These are phyloP conservation scores for Nymphalis urticae DNA, from an alignment of 2,888 invertebrate genomes.

Conservation along the genomic window DNA sequence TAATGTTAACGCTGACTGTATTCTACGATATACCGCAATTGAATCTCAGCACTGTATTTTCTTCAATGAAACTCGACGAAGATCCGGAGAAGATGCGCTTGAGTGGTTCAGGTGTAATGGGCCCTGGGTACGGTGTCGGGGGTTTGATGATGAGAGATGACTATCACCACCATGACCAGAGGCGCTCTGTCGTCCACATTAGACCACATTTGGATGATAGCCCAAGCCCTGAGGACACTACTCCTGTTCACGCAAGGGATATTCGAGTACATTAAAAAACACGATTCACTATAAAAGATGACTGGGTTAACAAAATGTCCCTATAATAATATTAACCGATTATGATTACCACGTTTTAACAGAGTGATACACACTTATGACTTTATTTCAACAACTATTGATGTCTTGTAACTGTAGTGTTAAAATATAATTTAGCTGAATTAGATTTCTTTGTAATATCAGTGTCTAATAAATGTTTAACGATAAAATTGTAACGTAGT, in stretches of 20 bases:
- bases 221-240: constrained; percentile 86
- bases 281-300: not conserved
- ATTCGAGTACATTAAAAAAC: constrained; percentile 75
- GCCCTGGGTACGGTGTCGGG: constrained; percentile 72
- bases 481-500: constrained; percentile 5
- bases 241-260: constrained; percentile 82
- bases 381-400: constrained; percentile 5
- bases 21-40: constrained; percentile 95
- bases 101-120: constrained; percentile 78
- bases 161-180: constrained; percentile 76
- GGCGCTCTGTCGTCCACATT: constrained; percentile 84
- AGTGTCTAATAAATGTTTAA: constrained; percentile 10
- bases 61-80: constrained; percentile 81
- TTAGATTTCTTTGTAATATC: constrained; percentile 6
- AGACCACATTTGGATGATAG: constrained; percentile 85
- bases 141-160: constrained; percentile 75
- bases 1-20: constrained; percentile 91
- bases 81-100: constrained; percentile 87
- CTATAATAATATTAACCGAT: constrained; percentile 4
- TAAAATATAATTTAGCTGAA: constrained; percentile 8
- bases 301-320: constrained; percentile 2
- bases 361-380: constrained; percentile 17
- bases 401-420: constrained; percentile 3
- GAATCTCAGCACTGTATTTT: constrained; percentile 90
- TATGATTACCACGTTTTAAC: constrained; percentile 9